Conservation (phyloP, 2,113 vertebrate genomes). For the Morone saxatilis region DNA sequence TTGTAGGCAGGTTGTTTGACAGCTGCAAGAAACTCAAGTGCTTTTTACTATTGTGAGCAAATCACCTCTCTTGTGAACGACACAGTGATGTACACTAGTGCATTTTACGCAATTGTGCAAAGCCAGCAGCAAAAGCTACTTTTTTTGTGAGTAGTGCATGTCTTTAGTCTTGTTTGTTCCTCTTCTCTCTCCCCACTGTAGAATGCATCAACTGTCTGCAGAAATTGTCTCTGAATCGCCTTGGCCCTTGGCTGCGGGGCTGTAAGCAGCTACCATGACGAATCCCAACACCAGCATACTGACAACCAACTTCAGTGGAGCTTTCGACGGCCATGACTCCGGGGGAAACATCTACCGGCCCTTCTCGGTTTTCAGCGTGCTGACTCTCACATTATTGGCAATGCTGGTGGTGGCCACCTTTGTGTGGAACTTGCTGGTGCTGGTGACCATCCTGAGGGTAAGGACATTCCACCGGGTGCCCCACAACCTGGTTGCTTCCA, state of each 20-base stretch:
- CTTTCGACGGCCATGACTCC: conserved; percentile 42
- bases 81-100: conserved; percentile 16
- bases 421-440: conserved; percentile 94
- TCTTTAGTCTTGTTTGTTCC: background rate
- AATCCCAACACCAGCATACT: conserved; percentile 72
- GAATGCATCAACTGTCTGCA: conserved; percentile 55
- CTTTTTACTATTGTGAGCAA: conserved; percentile 62
- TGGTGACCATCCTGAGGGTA: conserved; percentile 94
- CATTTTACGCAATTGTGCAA: conserved; percentile 27
- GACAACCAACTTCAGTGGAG: conserved; percentile 68
- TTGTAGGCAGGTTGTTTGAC: conserved; percentile 69
- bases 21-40: conserved; percentile 61
- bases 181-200: conserved; percentile 47
- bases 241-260: conserved; percentile 42
- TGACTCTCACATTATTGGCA: conserved; percentile 90
- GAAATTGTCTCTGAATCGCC: conserved; percentile 27
- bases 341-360: conserved; percentile 80
- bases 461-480: conserved; percentile 95
- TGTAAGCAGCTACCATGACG: conserved; percentile 73
- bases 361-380: conserved; percentile 89
- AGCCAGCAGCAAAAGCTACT: conserved; percentile 6
- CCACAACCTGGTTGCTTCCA: conserved; percentile 96
- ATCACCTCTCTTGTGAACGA: conserved; percentile 57
- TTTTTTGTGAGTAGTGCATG: background rate
- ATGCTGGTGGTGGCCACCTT: conserved; percentile 93